Conservation (phyloP, 2,113 vertebrate genomes). For the Chlamydotis undulata region DNA sequence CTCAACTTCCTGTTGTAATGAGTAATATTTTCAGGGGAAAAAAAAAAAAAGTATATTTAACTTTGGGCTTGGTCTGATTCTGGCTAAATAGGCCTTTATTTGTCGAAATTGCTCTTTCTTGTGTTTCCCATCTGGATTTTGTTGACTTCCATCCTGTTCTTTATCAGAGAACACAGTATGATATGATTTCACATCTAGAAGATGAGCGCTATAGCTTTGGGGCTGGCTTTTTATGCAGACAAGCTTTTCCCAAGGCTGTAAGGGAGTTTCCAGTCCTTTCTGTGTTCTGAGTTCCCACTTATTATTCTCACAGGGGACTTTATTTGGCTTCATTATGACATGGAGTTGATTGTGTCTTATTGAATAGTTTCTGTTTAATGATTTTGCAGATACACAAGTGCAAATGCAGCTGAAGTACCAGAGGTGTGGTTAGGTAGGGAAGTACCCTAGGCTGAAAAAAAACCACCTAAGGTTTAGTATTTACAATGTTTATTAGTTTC, state of each 20-base stretch:
- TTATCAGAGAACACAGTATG: background rate
- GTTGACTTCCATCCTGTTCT: background rate
- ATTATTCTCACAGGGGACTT: background rate
- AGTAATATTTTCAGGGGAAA: background rate
- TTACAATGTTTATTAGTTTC: background rate
- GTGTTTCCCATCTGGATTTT: background rate
- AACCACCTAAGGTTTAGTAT: background rate
- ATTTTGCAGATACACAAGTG: background rate
- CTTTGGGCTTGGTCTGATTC: background rate
- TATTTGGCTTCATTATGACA: background rate
- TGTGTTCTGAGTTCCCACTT: background rate
- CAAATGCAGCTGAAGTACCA: background rate
- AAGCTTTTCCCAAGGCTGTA: background rate
- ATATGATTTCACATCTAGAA: background rate
- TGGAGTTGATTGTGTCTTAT: background rate
- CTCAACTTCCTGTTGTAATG: background rate
- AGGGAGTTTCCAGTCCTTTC: background rate
- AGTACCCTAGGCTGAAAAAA: background rate
- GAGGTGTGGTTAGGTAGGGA: background rate
- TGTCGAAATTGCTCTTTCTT: background rate
- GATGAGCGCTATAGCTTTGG: background rate
- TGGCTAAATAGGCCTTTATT: background rate
- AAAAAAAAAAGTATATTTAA: background rate
- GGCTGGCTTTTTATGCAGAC: background rate
- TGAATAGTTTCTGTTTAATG: background rate